phyloP scores from a whole-genome alignment of 35 echinoderm and acorn worm species.

The Apostichopus parvimensis region DNA sequence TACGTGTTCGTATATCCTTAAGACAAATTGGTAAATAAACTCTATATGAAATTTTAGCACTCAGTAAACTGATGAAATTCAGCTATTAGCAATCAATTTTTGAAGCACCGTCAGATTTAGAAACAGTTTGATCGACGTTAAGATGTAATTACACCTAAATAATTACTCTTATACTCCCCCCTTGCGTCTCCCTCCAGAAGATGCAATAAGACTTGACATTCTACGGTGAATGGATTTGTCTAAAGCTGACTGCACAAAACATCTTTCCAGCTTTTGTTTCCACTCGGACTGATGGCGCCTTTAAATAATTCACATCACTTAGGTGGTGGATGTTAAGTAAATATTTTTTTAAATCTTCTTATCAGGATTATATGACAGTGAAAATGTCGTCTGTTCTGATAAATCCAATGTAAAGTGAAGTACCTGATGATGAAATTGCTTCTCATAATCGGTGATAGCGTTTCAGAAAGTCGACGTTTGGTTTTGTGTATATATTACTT shows the following conservation, averaged over 20 bases:
- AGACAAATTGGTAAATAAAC: too few relatives aligned
- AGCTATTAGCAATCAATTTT: not conserved
- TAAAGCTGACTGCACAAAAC: not conserved
- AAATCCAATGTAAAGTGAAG: too few relatives aligned
- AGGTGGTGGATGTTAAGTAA: not conserved
- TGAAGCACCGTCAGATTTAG: not conserved
- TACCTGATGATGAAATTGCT: too few relatives aligned
- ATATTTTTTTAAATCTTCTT: not conserved
- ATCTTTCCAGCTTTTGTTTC: not conserved
- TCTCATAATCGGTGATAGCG: too few relatives aligned
- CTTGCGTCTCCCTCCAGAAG: not conserved
- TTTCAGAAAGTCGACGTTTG: too few relatives aligned
- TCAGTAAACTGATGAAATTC: too few relatives aligned
- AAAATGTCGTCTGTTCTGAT: too few relatives aligned
- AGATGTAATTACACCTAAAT: conserved; percentile 5
- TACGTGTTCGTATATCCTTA: too few relatives aligned
- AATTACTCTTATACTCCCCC: not conserved
- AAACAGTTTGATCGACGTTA: not conserved
- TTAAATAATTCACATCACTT: not conserved
- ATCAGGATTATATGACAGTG: too few relatives aligned
- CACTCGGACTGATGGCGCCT: not conserved
- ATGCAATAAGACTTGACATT: not conserved
- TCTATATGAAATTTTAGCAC: too few relatives aligned
- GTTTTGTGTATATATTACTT: too few relatives aligned
- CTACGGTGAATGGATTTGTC: not conserved